These are phyloP conservation scores for Tachuris rubrigastra DNA, from an alignment of 2,113 vertebrate species.

Conservation along the genomic window DNA sequence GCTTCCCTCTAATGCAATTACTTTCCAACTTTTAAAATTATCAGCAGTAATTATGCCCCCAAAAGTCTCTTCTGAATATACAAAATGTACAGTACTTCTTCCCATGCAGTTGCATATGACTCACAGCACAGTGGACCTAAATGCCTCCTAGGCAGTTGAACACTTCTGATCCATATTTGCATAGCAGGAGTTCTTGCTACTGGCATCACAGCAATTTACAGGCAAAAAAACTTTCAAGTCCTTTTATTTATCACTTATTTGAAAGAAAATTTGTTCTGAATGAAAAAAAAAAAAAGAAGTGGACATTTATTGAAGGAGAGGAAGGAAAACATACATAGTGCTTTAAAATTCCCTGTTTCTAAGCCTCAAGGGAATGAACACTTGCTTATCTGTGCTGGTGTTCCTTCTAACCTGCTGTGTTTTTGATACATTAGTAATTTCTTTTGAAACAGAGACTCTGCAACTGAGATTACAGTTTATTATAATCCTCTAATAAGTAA, in stretches of 20 bases:
- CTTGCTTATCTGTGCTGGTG: not conserved
- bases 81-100: not conserved
- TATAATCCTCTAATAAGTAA: not conserved
- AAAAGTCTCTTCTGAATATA: not conserved
- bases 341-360: not conserved
- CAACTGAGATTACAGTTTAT: not conserved
- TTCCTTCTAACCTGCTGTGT: not conserved
- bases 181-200: not conserved
- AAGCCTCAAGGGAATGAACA: not conserved
- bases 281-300: not conserved
- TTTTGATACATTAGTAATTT: not conserved
- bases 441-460: not conserved
- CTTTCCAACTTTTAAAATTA: not conserved
- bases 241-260: not conserved
- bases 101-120: not conserved
- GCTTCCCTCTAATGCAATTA: not conserved
- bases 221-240: not conserved
- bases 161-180: not conserved
- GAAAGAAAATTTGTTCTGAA: not conserved
- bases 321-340: not conserved
- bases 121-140: not conserved
- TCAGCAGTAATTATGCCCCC: not conserved
- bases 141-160: not conserved
- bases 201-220: not conserved
- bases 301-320: not conserved